Evolutionary conservation across 2,113 vertebrate genomes (phyloP).

Genomic region (Cryptotis parvus): DNA sequence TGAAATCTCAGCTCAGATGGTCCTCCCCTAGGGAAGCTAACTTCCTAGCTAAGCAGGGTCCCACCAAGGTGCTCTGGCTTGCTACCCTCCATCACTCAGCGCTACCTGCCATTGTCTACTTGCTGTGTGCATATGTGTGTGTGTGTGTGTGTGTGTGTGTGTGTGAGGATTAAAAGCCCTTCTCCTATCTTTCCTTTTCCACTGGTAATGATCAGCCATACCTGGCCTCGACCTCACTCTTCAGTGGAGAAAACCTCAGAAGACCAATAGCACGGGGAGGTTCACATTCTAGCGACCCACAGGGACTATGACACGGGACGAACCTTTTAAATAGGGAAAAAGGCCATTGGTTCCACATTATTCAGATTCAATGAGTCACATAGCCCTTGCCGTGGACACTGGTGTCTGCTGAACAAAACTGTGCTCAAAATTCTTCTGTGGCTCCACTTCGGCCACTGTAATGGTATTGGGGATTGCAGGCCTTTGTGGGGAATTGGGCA

Average conservation of each 20-base stretch:
- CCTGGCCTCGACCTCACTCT: not conserved
- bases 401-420: too few species aligned
- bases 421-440: too few species aligned
- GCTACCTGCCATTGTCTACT: rapidly evolving
- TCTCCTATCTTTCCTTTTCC: not conserved
- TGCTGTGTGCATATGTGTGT: not conserved
- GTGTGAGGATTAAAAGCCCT: not conserved
- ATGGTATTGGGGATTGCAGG: too few species aligned
- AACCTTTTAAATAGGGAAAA: too few species aligned
- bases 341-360: too few species aligned
- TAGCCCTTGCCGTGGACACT: too few species aligned
- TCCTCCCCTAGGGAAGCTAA: not conserved
- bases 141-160: too few species aligned
- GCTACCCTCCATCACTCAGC: not conserved
- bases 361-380: too few species aligned
- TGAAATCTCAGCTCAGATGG: not conserved
- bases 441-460: too few species aligned
- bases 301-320: not conserved
- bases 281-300: not conserved
- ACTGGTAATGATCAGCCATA: too few species aligned
- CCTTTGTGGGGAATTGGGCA: not conserved
- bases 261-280: rapidly evolving
- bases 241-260: too few species aligned
- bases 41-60: not conserved
- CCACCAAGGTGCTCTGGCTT: not conserved